Evolutionary conservation across 1,140 invertebrate genomes (phyloP), one percentile per base, ranked within the genome.

Genomic region (Leptinotarsa texana): DNA sequence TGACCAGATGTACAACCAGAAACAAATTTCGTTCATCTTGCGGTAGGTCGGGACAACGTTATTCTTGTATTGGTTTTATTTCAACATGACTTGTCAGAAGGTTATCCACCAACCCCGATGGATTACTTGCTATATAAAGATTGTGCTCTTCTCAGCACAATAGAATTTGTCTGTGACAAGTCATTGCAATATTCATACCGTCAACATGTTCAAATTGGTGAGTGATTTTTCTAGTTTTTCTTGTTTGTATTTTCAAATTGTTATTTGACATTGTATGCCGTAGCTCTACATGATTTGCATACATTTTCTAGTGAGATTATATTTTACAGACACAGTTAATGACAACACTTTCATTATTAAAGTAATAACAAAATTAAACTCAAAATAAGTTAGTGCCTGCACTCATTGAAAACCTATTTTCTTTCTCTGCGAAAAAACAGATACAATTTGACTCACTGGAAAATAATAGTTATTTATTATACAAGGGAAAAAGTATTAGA

Each of bases 141-240:
- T 27, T 18, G 47, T 69, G 47, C 18, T 69, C 15, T 4, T 4
- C 42, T 22, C 21, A 3, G 17, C 57, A 57, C 68, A 51, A 1
- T 48, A 49, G 68, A 69, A 69, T 48, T 49, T 69, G 68, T 69
- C 68, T 57, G 18, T 49, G 68, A 69, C 68, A 69, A 51, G 68
- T 49, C 42, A 18, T 51, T 13, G 21, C 68, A 69, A 48, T 48
- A 6, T 24, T 18, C 8, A 21, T 49, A 69, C 8, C 18, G 27
- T 69, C 74, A 75, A 75, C 68, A 75, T 75, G 74, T 75, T 75
- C 63, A 75, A 75, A 72, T 65, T 72, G 61, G 74, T 75, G 47
- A 72, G 74, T 3, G 42, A 11, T 57, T n/a, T 69, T 74, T 24
- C 22, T 33, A 17, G 13, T 4, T 17, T 63, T 70, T 1, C 69